These are phyloP conservation scores for Cheilosia grossa DNA, from an alignment of 2,888 invertebrate species.

Conservation along the genomic window DNA sequence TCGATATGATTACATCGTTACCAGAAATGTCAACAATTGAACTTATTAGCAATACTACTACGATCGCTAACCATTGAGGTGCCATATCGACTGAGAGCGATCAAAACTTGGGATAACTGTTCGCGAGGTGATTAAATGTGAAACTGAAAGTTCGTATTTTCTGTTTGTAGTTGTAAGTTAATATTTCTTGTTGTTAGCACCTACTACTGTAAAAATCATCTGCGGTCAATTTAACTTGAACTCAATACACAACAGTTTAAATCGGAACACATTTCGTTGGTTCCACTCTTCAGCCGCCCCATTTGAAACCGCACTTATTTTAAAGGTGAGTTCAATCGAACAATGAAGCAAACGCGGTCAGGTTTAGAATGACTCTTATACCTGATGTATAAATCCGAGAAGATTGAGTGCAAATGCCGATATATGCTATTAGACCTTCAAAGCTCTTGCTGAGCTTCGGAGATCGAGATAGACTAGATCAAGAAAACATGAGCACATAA, in stretches of 20 bases:
- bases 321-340: constrained; percentile 20
- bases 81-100: constrained; percentile 66
- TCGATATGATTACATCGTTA: constrained; percentile 60
- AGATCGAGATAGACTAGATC: not conserved
- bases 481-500: not conserved
- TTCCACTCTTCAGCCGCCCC: not conserved
- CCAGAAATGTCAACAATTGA: constrained; percentile 40
- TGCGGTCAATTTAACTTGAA: constrained; percentile 46
- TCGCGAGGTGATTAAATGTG: constrained; percentile 24
- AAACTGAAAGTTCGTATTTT: constrained; percentile 49
- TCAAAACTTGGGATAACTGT: constrained; percentile 27
- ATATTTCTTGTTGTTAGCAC: not conserved
- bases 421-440: constrained; percentile 24
- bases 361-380: constrained; percentile 31
- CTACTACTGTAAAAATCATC: constrained; percentile 16
- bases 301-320: constrained; percentile 7
- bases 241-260: constrained; percentile 28
- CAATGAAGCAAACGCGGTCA: constrained; percentile 29
- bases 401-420: constrained; percentile 32
- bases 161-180: constrained; percentile 7
- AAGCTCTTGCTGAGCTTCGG: constrained; percentile 47
- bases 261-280: constrained; percentile 25
- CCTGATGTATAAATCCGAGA: not conserved
- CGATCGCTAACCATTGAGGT: constrained; percentile 44
- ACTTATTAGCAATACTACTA: constrained; percentile 34